Percentiles rank a stretch among this genome's conserved stretches.
phyloP scores from a whole-genome alignment of 2,113 vertebrate species.

The Ammospiza caudacuta region DNA sequence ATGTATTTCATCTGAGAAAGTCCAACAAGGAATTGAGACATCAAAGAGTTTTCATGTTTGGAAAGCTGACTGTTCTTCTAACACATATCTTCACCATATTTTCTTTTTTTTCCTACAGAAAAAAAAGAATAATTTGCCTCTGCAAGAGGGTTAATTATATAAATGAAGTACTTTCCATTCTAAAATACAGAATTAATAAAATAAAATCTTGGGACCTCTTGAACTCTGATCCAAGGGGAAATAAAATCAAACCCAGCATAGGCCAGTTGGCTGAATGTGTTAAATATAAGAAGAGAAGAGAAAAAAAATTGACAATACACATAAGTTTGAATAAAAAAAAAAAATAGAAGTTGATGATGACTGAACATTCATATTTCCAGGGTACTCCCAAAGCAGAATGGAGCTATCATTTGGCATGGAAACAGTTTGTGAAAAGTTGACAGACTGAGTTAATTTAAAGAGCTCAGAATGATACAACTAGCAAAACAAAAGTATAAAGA shows the following conservation, averaged over 20 bases:
- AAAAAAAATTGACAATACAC: neutral
- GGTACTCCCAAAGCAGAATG: neutral
- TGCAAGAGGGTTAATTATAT: slow-evolving; percentile 21
- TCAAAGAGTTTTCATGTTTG: slow-evolving; percentile 44
- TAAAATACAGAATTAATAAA: neutral
- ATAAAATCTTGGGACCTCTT: neutral
- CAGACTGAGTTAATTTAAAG: neutral
- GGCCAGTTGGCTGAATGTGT: neutral
- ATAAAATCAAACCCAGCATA: neutral
- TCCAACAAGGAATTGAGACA: neutral
- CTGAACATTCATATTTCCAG: neutral
- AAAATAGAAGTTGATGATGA: neutral
- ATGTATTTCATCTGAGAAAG: neutral
- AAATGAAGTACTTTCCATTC: neutral
- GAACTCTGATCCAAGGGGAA: neutral
- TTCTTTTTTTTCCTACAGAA: neutral
- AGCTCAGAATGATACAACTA: neutral
- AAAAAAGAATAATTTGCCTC: neutral
- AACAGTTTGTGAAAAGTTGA: neutral
- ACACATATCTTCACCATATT: neutral
- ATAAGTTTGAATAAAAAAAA: neutral
- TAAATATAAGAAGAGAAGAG: neutral
- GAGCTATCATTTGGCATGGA: neutral
- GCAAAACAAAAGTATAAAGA: neutral
- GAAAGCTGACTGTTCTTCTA: slow-evolving; percentile 14